Evolutionary conservation across 2,888 invertebrate species (phyloP).

Genomic region (Belgica antarctica): DNA sequence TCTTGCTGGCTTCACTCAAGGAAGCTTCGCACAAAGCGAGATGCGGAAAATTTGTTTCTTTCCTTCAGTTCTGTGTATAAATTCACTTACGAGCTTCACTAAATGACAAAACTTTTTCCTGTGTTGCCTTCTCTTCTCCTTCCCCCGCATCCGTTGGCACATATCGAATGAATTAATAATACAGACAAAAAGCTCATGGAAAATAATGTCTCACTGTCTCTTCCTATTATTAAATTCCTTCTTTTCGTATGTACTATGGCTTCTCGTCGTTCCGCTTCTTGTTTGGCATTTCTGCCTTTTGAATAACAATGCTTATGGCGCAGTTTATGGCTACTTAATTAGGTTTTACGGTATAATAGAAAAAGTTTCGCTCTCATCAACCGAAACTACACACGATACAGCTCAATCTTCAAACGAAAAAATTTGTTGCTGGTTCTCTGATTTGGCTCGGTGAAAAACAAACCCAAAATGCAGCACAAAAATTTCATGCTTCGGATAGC

Average conservation of each 20-base stretch:
- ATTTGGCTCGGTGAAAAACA: neutral
- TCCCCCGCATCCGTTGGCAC: neutral
- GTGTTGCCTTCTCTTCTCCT: neutral
- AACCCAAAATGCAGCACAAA: neutral
- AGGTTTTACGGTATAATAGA: neutral
- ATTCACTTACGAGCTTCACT: conserved; percentile 14
- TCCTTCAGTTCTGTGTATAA: conserved; percentile 1
- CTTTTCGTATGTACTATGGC: neutral
- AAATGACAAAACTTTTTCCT: conserved; percentile 28
- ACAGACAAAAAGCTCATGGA: neutral
- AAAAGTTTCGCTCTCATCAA: neutral
- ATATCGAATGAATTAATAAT: conserved; percentile 19
- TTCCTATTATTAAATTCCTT: neutral
- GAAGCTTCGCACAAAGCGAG: no score
- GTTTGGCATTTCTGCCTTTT: neutral
- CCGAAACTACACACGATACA: neutral
- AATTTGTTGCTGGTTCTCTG: neutral
- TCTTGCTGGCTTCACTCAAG: neutral
- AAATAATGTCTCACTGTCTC: neutral
- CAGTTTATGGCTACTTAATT: no score
- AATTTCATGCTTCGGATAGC: no score
- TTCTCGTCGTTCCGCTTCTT: neutral
- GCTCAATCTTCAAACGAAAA: neutral
- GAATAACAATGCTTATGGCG: conserved; percentile 2
- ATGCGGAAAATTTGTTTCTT: neutral